Conservation (phyloP, 2,797 vertebrate species). For the Chrysocyon brachyurus region DNA sequence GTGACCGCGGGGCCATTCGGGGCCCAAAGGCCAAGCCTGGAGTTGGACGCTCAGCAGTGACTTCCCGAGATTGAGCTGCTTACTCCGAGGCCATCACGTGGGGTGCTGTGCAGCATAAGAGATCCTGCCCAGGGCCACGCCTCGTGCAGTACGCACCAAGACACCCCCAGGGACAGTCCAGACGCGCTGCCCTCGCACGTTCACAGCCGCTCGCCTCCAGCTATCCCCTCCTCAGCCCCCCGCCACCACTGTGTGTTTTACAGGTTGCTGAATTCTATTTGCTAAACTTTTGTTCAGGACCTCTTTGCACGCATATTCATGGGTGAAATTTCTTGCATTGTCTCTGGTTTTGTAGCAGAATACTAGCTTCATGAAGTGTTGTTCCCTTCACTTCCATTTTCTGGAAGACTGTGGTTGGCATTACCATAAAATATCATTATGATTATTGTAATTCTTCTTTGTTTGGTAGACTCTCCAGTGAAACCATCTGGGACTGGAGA, state of each 20-base stretch:
- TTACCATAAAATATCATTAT: not conserved
- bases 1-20: not conserved
- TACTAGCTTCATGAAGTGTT: not conserved
- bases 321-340: not conserved
- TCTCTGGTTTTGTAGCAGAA: slow-evolving; percentile 26
- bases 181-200: not conserved
- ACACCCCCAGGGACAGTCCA: no score
- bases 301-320: not conserved
- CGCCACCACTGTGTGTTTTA: not conserved
- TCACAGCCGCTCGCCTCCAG: not conserved
- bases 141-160: no score
- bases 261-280: not conserved
- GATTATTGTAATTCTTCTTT: not conserved
- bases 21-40: not conserved
- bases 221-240: not conserved
- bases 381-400: not conserved
- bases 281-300: not conserved
- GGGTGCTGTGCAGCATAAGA: not conserved
- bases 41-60: not conserved
- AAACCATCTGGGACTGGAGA: not conserved
- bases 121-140: no score
- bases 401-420: not conserved
- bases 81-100: not conserved
- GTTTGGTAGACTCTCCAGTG: not conserved
- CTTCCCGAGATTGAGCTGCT: not conserved